Percentiles rank a stretch among this genome's conserved stretches.
Evolutionary conservation across 2,797 vertebrate species (phyloP).

Genomic region (Remorina albescens): DNA sequence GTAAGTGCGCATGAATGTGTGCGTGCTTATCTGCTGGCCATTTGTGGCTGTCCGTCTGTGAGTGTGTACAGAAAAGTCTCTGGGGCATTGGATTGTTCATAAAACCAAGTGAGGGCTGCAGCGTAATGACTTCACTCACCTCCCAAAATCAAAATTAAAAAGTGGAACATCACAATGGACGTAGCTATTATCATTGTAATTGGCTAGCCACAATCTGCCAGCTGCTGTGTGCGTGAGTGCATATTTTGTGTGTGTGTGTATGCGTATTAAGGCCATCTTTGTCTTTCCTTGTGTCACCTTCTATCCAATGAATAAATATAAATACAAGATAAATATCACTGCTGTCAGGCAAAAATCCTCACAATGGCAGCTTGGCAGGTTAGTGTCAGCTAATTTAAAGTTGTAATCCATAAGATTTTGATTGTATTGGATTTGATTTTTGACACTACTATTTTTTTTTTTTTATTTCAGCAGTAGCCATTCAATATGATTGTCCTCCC

Average conservation of each 20-base stretch:
- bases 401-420: slow-evolving; percentile 42
- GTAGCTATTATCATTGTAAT: slow-evolving; percentile 66
- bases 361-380: slow-evolving; percentile 50
- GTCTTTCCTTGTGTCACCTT: slow-evolving; percentile 34
- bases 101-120: slow-evolving; percentile 56
- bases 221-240: slow-evolving; percentile 47
- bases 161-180: slow-evolving; percentile 59
- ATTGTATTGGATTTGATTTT: slow-evolving; percentile 8
- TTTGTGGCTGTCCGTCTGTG: slow-evolving; percentile 10
- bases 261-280: slow-evolving; percentile 42
- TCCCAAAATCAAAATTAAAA: slow-evolving; percentile 70
- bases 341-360: slow-evolving; percentile 48
- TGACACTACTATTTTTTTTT: slow-evolving; percentile 9
- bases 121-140: slow-evolving; percentile 59
- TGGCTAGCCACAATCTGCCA: slow-evolving; percentile 64
- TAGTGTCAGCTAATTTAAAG: slow-evolving; percentile 25
- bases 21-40: slow-evolving; percentile 12
- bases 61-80: slow-evolving; percentile 34
- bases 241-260: slow-evolving; percentile 20
- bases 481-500: not conserved
- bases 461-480: not conserved
- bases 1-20: slow-evolving; percentile 24
- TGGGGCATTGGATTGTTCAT: slow-evolving; percentile 57
- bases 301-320: slow-evolving; percentile 55
- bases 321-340: slow-evolving; percentile 55